Evolutionary conservation across 2,113 vertebrate species (phyloP), one percentile per base, ranked within the genome.

Genomic region (Boulengerochromis microlepis): DNA sequence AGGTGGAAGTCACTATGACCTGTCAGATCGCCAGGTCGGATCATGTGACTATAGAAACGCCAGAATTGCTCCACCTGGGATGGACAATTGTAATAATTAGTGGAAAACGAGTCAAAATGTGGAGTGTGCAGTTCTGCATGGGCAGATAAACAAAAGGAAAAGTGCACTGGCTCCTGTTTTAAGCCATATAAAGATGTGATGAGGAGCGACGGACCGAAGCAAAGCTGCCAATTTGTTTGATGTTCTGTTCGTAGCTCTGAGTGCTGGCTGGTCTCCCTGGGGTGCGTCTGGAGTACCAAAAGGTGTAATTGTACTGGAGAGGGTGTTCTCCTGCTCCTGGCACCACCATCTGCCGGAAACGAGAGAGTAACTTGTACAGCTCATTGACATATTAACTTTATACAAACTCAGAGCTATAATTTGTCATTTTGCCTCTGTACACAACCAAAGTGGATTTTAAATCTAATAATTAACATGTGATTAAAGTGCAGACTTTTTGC

Each of bases 31-130:
- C 97, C 97, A 6, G 97, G 97, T n/a, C 97, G 94, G 89, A 97
- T 97, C 96, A 97, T 96, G 94, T 97, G 97, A 95, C 97, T 97
- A 92, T 97, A 97, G 86, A 97, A 97, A 80, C 96, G 95, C 97
- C 97, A 97, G 90, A 97, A 97, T 94, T 97, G 97, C 91, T 97
- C 97, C 91, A 97, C 97, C 97, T 53, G 2, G 15, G 7, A 87
- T 83, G 2, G 57, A 54, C 7, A 80, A 29, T 38, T 18, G 10
- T 50, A 18, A 3, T 13, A 56, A 31, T 52, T 52, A 31, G 10
- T 52, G 26, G 74, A 78, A 12, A 61, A 56, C n/a, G 8, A 66
- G 50, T 81, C 61, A 71, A 15, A 18, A 18, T 52, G 45, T 11
- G 45, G 45, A 52, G 5, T 29, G 24, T 5, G 4, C 6, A 66